Evolutionary conservation across 2,888 invertebrate species (phyloP).

Genomic region (Leptothorax acervorum): DNA sequence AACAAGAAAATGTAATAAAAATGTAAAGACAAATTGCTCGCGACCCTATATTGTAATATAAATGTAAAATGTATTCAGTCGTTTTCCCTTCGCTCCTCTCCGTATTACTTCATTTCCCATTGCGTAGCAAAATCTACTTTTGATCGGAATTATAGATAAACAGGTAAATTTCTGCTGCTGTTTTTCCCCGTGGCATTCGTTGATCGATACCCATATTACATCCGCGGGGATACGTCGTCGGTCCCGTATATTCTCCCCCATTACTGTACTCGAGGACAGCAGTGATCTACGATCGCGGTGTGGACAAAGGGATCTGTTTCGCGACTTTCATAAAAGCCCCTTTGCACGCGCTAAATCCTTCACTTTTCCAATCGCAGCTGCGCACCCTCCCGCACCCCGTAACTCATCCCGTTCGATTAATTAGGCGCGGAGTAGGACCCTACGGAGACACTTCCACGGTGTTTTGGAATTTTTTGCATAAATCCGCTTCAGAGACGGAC

Average conservation of each 20-base stretch:
- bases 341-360: conserved; percentile 69
- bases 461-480: conserved; percentile 78
- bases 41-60: background rate
- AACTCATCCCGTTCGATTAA: conserved; percentile 63
- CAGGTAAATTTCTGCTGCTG: conserved; percentile 14
- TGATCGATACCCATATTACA: conserved; percentile 68
- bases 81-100: background rate
- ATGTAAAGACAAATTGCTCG: background rate
- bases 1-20: background rate
- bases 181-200: conserved; percentile 47
- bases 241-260: conserved; percentile 12
- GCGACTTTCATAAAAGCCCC: conserved; percentile 62
- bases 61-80: background rate
- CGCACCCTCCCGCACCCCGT: conserved; percentile 35
- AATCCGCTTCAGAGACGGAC: conserved; percentile 67
- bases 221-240: conserved; percentile 49
- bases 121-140: conserved; percentile 13
- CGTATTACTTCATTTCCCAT: background rate
- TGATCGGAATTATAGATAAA: conserved; percentile 51
- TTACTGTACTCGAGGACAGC: conserved; percentile 38
- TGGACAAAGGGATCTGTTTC: conserved; percentile 51
- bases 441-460: conserved; percentile 62
- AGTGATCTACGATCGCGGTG: conserved; percentile 52
- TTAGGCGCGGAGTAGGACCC: conserved; percentile 66
- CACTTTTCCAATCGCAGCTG: conserved; percentile 70